Evolutionary conservation across 2,797 vertebrate species (phyloP), one percentile per base, ranked within the genome.

Genomic region (Coilia nasus): DNA sequence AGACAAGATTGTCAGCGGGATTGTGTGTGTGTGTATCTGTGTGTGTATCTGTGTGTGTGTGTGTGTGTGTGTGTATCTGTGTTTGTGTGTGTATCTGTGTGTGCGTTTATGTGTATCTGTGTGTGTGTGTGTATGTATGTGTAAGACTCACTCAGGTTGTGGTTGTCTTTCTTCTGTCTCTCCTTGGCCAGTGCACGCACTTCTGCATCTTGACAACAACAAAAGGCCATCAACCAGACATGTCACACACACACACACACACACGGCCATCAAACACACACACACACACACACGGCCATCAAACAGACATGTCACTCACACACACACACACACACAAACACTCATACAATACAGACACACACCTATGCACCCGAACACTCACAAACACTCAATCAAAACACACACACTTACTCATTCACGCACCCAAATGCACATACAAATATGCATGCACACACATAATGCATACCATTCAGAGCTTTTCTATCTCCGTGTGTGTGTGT

Each of bases 91-190:
- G 93, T 99, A 50, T 75, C 35, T 56, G 60, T 78, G 54, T 57
- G 19, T 67, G 25, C 6, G 21, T 21, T 81, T 64, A 21, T 19
- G 56, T 54, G 14, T 57, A 50, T 54, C 23, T 3, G 23, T 46
- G 60, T 83, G 64, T 50, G 44, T 84, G 12, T 56, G 62, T 17
- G 19, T 41, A 23, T 81, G 82, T 35, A 25, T 21, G 28, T 60
- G 17, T 41, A 56, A 80, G 84, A 96, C 98, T 97, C 91, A 99
- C 98, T 99, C 88, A 98, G 95, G 93, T 99, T 99, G 95, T 99
- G 98, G 96, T 99, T 99, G 93, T 99, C 98, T 92, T 99, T 99
- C 94, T 99, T 99, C 94, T 99, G 98, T 84, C 98, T 96, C 91
- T 99, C 98, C 85, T 99, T 99, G 57, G 96, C 98, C 95, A 99